Evolutionary conservation across 1,140 invertebrate species (phyloP).

Genomic region (Eulimnadia texana): DNA sequence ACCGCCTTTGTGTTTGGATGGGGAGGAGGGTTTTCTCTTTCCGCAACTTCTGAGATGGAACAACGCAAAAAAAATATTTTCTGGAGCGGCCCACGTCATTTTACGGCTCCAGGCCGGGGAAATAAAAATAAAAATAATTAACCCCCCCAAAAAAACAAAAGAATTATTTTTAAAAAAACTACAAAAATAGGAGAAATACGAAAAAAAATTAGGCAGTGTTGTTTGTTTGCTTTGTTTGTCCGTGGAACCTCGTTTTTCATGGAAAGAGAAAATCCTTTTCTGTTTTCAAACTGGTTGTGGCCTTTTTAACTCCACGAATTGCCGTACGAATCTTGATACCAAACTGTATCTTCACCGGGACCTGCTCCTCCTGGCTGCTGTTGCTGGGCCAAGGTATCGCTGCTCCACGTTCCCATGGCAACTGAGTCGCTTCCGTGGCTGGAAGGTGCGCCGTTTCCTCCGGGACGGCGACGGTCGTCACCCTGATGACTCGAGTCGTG

Average conservation of each 20-base stretch:
- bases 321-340: conserved; percentile 15
- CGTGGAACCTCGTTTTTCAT: not conserved
- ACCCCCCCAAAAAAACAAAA: not conserved
- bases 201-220: not conserved
- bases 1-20: too few relatives aligned
- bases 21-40: not conserved
- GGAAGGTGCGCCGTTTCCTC: not conserved
- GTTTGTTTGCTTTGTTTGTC: not conserved
- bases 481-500: not conserved
- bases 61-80: not conserved
- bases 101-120: too few relatives aligned
- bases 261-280: not conserved
- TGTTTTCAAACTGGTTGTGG: not conserved
- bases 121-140: not conserved
- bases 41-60: not conserved
- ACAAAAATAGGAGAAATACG: not conserved
- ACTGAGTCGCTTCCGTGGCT: not conserved
- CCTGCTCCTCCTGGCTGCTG: not conserved
- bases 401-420: conserved; percentile 9
- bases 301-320: conserved; percentile 10
- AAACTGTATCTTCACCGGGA: conserved; percentile 9
- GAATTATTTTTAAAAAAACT: not conserved
- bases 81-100: too few relatives aligned
- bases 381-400: not conserved
- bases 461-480: not conserved